Conservation (phyloP, 2,113 vertebrate species). For the Albula glossodonta region DNA sequence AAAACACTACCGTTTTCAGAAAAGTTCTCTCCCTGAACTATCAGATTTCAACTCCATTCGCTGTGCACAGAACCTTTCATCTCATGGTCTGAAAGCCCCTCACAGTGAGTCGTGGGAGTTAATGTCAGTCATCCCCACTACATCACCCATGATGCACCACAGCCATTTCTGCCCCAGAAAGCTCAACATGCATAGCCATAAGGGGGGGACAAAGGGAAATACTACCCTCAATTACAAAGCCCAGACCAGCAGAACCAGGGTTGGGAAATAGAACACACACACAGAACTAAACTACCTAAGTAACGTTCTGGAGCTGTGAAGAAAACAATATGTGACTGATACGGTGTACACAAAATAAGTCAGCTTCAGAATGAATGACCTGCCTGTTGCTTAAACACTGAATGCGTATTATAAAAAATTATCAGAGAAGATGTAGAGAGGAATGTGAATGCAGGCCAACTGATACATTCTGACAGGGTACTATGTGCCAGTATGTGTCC, state of each 20-base stretch:
- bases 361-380: too few relatives aligned
- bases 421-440: background rate
- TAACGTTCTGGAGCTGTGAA: background rate
- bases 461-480: slow-evolving; percentile 39
- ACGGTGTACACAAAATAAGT: too few relatives aligned
- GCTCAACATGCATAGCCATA: background rate
- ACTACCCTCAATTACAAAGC: too few relatives aligned
- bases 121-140: background rate
- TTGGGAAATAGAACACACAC: too few relatives aligned
- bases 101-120: background rate
- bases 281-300: too few relatives aligned
- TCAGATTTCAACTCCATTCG: background rate
- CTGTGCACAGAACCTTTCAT: background rate
- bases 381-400: background rate
- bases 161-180: background rate
- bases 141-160: background rate
- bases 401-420: background rate
- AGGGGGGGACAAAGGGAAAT: background rate
- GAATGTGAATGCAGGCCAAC: background rate
- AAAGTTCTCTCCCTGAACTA: background rate
- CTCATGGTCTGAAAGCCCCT: background rate
- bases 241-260: too few relatives aligned
- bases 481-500: slow-evolving; percentile 47
- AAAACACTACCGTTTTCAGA: background rate
- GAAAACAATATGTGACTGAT: too few relatives aligned